Conservation (phyloP, 2,113 vertebrate species). For the Pampusana beccarii region DNA sequence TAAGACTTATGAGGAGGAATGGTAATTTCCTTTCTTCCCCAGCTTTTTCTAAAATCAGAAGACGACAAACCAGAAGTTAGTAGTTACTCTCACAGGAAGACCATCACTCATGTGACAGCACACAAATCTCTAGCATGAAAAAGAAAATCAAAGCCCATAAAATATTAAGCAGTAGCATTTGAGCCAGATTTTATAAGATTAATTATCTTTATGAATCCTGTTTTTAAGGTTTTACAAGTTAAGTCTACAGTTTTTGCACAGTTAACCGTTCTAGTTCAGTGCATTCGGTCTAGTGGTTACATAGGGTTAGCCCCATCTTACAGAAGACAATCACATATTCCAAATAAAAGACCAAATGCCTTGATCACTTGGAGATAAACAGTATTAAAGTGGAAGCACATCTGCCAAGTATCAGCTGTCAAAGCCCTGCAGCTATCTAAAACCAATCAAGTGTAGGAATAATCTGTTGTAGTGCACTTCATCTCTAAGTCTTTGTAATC, state of each 20-base stretch:
- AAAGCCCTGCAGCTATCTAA: conserved; percentile 55
- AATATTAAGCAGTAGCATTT: neutral
- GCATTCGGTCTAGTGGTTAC: neutral
- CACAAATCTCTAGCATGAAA: neutral
- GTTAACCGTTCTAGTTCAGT: neutral
- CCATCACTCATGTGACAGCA: neutral
- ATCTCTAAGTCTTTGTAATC: conserved; percentile 43
- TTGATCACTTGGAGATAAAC: conserved; percentile 52
- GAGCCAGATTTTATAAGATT: neutral
- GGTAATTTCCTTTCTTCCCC: neutral
- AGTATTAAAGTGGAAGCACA: conserved; percentile 60
- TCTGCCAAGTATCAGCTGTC: conserved; percentile 58
- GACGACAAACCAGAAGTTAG: neutral
- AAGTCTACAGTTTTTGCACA: neutral
- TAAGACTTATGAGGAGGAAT: neutral
- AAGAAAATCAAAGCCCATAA: neutral
- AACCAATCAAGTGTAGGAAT: conserved; percentile 60
- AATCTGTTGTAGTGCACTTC: conserved; percentile 43
- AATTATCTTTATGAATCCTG: neutral
- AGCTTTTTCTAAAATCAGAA: neutral
- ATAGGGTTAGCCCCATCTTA: neutral
- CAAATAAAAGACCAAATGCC: conserved; percentile 42
- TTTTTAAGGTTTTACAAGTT: neutral
- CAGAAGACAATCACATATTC: neutral
- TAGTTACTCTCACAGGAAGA: neutral